A percentile compares a stretch with the other conserved stretches of the same genome.
Conservation (phyloP, 1,140 invertebrate genomes). For the Bombus affinis region DNA sequence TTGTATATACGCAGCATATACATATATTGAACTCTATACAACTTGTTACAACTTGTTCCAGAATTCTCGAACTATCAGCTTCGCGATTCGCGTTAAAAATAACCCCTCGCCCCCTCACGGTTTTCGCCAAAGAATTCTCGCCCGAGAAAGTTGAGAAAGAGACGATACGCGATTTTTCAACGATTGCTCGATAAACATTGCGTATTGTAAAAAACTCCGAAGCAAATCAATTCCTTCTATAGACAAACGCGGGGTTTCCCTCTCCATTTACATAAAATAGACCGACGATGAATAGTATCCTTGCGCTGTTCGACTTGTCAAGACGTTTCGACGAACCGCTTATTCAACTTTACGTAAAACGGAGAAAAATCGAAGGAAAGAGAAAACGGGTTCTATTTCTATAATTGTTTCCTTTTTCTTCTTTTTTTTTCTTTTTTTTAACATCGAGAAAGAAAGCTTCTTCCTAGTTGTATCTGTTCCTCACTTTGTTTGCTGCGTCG, state of each 20-base stretch:
- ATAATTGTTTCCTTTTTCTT: background rate
- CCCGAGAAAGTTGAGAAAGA: background rate
- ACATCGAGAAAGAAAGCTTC: background rate
- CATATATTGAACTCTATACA: background rate
- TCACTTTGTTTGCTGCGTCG: background rate
- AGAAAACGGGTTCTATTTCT: background rate
- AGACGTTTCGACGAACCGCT: background rate
- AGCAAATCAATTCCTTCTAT: background rate
- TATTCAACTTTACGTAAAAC: background rate
- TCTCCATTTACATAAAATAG: background rate
- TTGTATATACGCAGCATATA: background rate
- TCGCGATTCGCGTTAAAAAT: background rate
- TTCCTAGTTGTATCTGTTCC: background rate
- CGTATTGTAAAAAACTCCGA: background rate
- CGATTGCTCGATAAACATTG: background rate
- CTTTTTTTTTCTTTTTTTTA: too few species aligned
- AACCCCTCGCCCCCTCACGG: too few species aligned
- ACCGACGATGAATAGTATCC: background rate
- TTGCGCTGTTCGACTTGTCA: background rate
- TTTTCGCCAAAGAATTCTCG: background rate
- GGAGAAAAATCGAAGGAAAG: background rate
- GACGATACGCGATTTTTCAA: background rate
- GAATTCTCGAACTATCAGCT: conserved; percentile 5
- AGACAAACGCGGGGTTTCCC: background rate
- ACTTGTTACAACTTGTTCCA: conserved; percentile 10